These are phyloP conservation scores for Aptenodytes forsteri DNA, from an alignment of 2,113 vertebrate genomes.

Conservation along the genomic window DNA sequence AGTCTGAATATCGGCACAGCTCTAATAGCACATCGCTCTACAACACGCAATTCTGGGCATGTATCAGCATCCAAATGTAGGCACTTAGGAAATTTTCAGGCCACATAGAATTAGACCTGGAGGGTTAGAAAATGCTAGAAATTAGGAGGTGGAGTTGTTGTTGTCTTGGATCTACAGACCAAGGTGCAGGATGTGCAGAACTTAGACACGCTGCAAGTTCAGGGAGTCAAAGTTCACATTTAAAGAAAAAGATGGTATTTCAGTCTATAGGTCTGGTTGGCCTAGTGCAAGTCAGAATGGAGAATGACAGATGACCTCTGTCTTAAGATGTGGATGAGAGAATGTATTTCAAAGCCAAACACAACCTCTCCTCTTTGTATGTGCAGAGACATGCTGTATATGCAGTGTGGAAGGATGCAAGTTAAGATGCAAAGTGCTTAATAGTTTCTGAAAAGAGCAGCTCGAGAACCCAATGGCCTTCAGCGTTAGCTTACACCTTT, in stretches of 20 bases:
- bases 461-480: background rate
- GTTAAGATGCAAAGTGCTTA: background rate
- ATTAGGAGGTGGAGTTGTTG: background rate
- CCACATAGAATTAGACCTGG: background rate
- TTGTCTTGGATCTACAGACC: background rate
- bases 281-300: background rate
- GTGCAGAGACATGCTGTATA: background rate
- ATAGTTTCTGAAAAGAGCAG: background rate
- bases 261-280: background rate
- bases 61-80: background rate
- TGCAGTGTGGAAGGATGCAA: background rate
- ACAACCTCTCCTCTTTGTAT: background rate
- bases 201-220: background rate
- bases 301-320: background rate
- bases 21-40: background rate
- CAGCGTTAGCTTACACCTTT: background rate
- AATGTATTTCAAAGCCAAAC: background rate
- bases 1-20: background rate
- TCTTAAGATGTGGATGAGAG: background rate
- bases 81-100: background rate
- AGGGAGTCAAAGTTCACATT: background rate
- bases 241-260: background rate
- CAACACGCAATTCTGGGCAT: rapidly evolving
- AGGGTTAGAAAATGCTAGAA: background rate
- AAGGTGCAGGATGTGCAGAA: background rate